These are phyloP conservation scores for Netelia inedita DNA, from an alignment of 2,888 invertebrate species.

Conservation along the genomic window DNA sequence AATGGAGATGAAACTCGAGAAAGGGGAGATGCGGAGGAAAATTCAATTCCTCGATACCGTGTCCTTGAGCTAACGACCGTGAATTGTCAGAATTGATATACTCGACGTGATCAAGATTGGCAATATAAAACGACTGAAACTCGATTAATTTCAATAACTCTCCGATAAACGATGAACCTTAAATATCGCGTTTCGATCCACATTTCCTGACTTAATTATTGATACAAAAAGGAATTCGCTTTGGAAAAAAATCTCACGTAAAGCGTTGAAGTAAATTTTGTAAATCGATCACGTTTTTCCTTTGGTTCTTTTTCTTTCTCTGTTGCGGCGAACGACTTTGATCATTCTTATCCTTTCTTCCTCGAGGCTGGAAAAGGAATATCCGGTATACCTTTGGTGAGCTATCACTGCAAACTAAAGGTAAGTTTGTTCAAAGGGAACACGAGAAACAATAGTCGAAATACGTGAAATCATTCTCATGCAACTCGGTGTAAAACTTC, in stretches of 20 bases:
- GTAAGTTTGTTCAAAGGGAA: too few species aligned
- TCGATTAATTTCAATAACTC: not conserved
- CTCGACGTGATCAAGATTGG: too few species aligned
- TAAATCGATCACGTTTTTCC: conserved; percentile 43
- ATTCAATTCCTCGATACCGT: too few species aligned
- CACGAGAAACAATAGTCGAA: not conserved
- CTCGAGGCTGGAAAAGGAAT: not conserved
- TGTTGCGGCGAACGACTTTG: not conserved
- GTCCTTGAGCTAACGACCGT: too few species aligned
- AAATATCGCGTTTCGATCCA: too few species aligned
- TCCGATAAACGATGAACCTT: not conserved
- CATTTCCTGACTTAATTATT: not conserved
- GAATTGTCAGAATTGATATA: too few species aligned
- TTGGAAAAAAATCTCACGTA: conserved; percentile 43
- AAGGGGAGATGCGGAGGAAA: too few species aligned
- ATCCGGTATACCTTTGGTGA: too few species aligned
- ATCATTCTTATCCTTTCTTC: not conserved
- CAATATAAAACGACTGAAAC: too few species aligned
- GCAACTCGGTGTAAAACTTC: not conserved
- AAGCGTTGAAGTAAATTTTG: conserved; percentile 13
- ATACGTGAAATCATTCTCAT: conserved; percentile 1
- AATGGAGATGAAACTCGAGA: too few species aligned
- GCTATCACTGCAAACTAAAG: too few species aligned
- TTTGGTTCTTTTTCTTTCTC: conserved; percentile 15
- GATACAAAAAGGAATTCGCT: not conserved